phyloP scores from a whole-genome alignment of 2,888 invertebrate genomes.

The Plutella xylostella region DNA sequence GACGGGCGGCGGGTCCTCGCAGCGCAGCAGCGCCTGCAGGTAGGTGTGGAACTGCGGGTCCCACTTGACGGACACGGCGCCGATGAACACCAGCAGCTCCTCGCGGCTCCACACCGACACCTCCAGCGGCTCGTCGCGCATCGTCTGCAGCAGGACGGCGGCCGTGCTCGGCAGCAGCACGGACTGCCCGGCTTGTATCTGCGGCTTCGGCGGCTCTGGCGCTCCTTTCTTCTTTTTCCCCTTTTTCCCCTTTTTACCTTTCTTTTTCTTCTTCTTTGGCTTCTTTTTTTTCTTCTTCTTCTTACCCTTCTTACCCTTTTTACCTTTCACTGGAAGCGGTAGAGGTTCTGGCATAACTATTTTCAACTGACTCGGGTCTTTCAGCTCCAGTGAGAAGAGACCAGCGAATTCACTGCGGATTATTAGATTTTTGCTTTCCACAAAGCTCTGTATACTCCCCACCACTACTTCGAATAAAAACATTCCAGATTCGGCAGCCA shows the following conservation, averaged over 20 bases:
- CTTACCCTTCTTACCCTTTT: conserved; percentile 37
- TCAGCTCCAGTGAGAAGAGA: conserved; percentile 53
- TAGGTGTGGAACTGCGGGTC: conserved; percentile 40
- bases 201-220: conserved; percentile 42
- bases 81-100: conserved; percentile 44
- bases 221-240: conserved; percentile 21
- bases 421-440: conserved; percentile 39
- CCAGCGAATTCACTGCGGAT: conserved; percentile 55
- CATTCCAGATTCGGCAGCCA: conserved; percentile 52
- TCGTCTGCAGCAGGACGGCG: conserved; percentile 46
- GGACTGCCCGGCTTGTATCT: conserved; percentile 55
- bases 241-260: conserved; percentile 40
- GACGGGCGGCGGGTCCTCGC: conserved; percentile 30
- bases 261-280: conserved; percentile 24
- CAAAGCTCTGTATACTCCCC: conserved; percentile 40
- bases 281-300: conserved; percentile 34
- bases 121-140: conserved; percentile 44
- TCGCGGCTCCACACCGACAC: conserved; percentile 57
- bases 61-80: conserved; percentile 43
- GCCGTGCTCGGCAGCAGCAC: conserved; percentile 51
- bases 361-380: conserved; percentile 57
- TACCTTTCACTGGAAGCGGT: conserved; percentile 49
- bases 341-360: conserved; percentile 56
- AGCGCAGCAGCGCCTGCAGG: conserved; percentile 35
- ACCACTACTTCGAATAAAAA: conserved; percentile 59